phyloP scores from a whole-genome alignment of 2,888 invertebrate genomes.

The Dasysyrphus tricinctus region DNA sequence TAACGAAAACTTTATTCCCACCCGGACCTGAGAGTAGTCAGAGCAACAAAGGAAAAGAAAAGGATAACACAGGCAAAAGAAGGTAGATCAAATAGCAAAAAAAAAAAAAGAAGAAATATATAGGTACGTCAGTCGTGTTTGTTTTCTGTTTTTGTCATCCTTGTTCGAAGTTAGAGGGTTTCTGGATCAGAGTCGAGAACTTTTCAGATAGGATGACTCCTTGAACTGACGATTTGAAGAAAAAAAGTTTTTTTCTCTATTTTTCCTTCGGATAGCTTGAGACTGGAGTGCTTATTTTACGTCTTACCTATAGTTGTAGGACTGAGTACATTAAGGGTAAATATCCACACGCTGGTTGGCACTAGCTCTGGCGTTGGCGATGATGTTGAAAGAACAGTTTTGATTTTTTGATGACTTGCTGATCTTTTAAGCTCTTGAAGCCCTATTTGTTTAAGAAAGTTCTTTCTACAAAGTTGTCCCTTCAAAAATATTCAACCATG shows the following conservation, averaged over 20 bases:
- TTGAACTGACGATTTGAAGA: slow-evolving; percentile 72
- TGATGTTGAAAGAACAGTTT: slow-evolving; percentile 48
- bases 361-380: background rate
- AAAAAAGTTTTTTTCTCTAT: slow-evolving; percentile 55
- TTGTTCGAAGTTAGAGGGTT: slow-evolving; percentile 70
- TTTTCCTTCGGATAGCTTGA: slow-evolving; percentile 12
- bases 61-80: slow-evolving; percentile 34
- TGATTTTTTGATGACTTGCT: slow-evolving; percentile 74
- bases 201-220: slow-evolving; percentile 71
- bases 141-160: slow-evolving; percentile 75
- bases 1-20: slow-evolving; percentile 67
- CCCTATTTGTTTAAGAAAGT: slow-evolving; percentile 74
- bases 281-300: slow-evolving; percentile 62
- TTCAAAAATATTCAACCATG: slow-evolving; percentile 25
- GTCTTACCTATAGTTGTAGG: slow-evolving; percentile 53
- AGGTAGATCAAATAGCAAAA: slow-evolving; percentile 14
- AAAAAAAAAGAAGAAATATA: background rate
- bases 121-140: slow-evolving; percentile 42
- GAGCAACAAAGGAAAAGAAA: slow-evolving; percentile 55
- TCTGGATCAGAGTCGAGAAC: slow-evolving; percentile 70
- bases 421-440: slow-evolving; percentile 75
- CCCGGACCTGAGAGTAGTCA: slow-evolving; percentile 46
- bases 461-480: slow-evolving; percentile 59
- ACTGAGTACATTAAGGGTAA: slow-evolving; percentile 55
- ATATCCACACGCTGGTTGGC: slow-evolving; percentile 42